A percentile compares a stretch with the other conserved stretches of the same genome.
Evolutionary conservation across 2,888 invertebrate genomes (phyloP).

Genomic region (Drosophila anomelani): DNA sequence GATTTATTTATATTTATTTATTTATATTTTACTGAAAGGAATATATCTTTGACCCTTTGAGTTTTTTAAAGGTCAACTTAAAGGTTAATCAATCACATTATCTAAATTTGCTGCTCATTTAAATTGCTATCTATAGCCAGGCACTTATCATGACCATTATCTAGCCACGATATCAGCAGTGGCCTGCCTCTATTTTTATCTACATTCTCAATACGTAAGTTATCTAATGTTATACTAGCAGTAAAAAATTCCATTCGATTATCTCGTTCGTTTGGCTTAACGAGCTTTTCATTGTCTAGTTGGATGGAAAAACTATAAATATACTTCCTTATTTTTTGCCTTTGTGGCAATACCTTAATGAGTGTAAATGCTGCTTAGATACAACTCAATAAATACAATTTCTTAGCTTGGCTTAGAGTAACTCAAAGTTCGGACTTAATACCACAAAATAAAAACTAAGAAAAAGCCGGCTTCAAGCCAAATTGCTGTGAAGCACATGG

Average conservation of each 20-base stretch:
- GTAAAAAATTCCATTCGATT: conserved; percentile 58
- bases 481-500: conserved; percentile 29
- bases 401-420: not conserved
- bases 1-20: not conserved
- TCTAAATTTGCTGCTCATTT: conserved; percentile 12
- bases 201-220: conserved; percentile 23
- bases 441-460: conserved; percentile 1
- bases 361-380: not conserved
- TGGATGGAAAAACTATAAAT: no score
- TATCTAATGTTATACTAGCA: conserved; percentile 13
- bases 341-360: not conserved
- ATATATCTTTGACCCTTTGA: not conserved
- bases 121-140: conserved; percentile 1
- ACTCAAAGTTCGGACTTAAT: not conserved
- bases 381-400: not conserved
- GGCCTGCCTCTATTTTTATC: conserved; percentile 28
- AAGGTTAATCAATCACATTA: conserved; percentile 21
- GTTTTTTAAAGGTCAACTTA: not conserved
- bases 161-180: conserved; percentile 28
- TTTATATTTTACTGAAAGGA: not conserved
- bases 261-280: conserved; percentile 63
- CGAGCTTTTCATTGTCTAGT: conserved; percentile 49
- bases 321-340: not conserved
- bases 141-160: conserved; percentile 23
- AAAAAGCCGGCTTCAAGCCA: not conserved